Conservation (phyloP, 1,140 invertebrate species). For the Cydia strobilella region DNA sequence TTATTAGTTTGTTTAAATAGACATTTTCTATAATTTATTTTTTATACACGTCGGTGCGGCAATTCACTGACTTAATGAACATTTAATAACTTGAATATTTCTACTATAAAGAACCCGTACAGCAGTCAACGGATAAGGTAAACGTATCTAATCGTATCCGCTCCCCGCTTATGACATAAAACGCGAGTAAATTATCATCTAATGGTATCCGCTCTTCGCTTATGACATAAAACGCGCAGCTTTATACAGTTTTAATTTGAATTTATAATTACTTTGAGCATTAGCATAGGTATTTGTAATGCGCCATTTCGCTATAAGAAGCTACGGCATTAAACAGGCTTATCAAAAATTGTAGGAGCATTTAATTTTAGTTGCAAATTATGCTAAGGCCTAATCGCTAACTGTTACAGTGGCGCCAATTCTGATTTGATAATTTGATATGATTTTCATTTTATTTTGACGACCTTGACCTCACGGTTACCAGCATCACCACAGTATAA, state of each 20-base stretch:
- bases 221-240: slow-evolving; percentile 35
- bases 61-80: too few species aligned
- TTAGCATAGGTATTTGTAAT: slow-evolving; percentile 51
- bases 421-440: too few species aligned
- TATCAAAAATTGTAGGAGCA: slow-evolving; percentile 24
- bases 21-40: too few species aligned
- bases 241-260: slow-evolving; percentile 44
- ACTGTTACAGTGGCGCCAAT: background rate
- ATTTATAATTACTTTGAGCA: slow-evolving; percentile 48
- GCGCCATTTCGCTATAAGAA: slow-evolving; percentile 26
- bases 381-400: background rate
- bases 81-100: too few species aligned
- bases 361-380: slow-evolving; percentile 31
- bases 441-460: too few species aligned
- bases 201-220: background rate
- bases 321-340: background rate
- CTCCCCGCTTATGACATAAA: slow-evolving; percentile 35
- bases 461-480: too few species aligned
- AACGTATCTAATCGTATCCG: background rate
- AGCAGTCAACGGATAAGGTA: too few species aligned
- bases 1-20: too few species aligned
- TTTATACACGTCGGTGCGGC: too few species aligned
- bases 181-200: background rate
- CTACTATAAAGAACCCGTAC: too few species aligned
- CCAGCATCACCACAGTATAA: too few species aligned